Conservation (phyloP, 1,140 invertebrate genomes). For the Globodera rostochiensis region DNA sequence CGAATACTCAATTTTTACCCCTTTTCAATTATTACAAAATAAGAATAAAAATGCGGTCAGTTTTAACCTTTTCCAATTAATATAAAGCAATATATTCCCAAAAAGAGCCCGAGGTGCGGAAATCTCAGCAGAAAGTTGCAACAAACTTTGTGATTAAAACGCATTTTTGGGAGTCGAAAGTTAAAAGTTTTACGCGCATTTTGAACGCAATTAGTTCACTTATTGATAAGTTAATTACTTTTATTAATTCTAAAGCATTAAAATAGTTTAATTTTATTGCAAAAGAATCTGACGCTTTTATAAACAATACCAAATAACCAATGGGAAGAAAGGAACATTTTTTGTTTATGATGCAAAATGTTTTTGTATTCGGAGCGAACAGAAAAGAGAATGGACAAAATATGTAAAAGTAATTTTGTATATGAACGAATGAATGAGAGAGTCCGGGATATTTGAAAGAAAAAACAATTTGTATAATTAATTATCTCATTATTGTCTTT, state of each 20-base stretch:
- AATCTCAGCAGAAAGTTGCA: too few relatives aligned
- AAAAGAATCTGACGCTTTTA: neutral
- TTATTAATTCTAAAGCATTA: too few relatives aligned
- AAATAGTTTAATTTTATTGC: neutral
- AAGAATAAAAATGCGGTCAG: neutral
- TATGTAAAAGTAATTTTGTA: neutral
- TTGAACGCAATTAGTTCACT: too few relatives aligned
- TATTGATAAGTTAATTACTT: too few relatives aligned
- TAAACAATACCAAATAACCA: constrained; percentile 1
- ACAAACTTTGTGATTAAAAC: too few relatives aligned
- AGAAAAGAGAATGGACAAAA: neutral
- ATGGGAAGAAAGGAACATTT: neutral
- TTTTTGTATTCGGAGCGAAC: neutral
- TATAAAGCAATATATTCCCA: too few relatives aligned
- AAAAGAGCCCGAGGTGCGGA: too few relatives aligned
- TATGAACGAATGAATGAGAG: neutral
- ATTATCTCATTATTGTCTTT: neutral
- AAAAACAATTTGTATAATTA: neutral
- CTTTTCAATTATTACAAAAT: constrained; percentile 15
- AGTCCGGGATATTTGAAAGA: neutral
- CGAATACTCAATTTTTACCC: neutral
- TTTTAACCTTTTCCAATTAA: too few relatives aligned
- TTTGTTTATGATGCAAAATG: neutral
- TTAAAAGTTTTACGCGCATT: too few relatives aligned
- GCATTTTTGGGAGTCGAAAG: too few relatives aligned